Base-by-base conservation (phyloP, 2,113 vertebrate species). In the Phylloscopus whistleri region DNA sequence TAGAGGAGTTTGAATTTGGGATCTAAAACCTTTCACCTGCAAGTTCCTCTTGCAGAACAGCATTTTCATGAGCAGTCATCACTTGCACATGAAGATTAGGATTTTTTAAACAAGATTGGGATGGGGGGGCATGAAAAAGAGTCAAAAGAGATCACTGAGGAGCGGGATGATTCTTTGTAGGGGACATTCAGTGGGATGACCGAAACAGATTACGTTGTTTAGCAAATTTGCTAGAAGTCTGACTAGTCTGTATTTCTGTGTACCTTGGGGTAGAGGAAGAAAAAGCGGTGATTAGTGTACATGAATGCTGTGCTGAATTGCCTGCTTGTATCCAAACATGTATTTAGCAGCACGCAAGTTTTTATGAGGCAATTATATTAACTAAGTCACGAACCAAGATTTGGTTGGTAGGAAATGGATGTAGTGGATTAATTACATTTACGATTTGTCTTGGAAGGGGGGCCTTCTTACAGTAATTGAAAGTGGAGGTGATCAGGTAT, bases 341-440 rank as follows among this genome's bases (percentile, higher is more conserved):
- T 86, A 93, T 84, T 94, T 91, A 96, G 89, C 96, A 93, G 80
- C 92, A 85, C 11, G 5, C 77, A 82, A 90, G 81, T 89, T 89
- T 93, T 90, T 96, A 93, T 91, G 82, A 95, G 84, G 80, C 93
- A 93, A 58, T 89, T 93, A 67, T 60, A 92, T 86, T 92, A 95
- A 89, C 78, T 89, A 73, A 93, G 68, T 78, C 63, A 46, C 0
- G 1, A 96, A 77, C 52, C 76, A 90, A 78, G 64, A 81, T 90
- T 95, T 92, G 86, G 41, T 77, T 92, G 58, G 77, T 74, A 73
- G 88, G 76, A 94, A 92, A 87, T 66, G 89, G 58, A 62, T 82
- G 56, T 49, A 84, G 87, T 82, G 67, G 70, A 78, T 91, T 96
- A 87, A 95, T 93, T 94, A 75, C 66, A 27, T 83, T 91, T 84